These are phyloP conservation scores for Nothobranchius kuhntae DNA, from an alignment of 2,113 vertebrate genomes.

Conservation along the genomic window DNA sequence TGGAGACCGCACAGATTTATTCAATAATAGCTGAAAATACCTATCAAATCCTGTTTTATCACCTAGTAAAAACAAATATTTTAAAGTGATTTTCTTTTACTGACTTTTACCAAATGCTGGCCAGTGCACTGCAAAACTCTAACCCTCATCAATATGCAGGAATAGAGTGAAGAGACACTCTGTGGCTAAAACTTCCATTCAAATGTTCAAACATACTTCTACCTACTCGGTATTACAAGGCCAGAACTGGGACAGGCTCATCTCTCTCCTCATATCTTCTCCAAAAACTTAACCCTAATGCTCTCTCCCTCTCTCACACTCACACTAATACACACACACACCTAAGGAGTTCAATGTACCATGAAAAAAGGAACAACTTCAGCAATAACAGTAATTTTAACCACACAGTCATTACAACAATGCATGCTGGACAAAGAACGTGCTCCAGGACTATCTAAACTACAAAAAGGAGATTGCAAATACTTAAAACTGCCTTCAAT, in stretches of 20 bases:
- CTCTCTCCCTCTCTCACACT: neutral
- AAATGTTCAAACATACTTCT: constrained; percentile 54
- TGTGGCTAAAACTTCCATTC: constrained; percentile 43
- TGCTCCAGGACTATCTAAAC: constrained; percentile 30
- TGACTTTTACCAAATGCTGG: constrained; percentile 18
- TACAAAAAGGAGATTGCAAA: constrained; percentile 51
- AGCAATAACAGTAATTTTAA: constrained; percentile 67
- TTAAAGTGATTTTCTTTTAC: constrained; percentile 12
- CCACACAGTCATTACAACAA: constrained; percentile 54
- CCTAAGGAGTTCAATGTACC: constrained; percentile 62
- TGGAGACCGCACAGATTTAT: constrained; percentile 25
- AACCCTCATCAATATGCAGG: constrained; percentile 48
- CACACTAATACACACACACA: constrained; percentile 4
- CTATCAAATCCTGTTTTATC: constrained; percentile 9
- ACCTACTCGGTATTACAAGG: constrained; percentile 39
- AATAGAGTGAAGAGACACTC: constrained; percentile 32
- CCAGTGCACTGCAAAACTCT: constrained; percentile 25
- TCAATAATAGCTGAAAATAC: neutral
- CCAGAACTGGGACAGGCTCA: constrained; percentile 60
- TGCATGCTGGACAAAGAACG: constrained; percentile 56
- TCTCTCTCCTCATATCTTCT: constrained; percentile 34
- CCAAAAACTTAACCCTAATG: constrained; percentile 46
- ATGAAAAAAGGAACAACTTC: constrained; percentile 57
- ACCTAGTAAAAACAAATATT: constrained; percentile 8
- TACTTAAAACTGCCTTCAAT: constrained; percentile 47